Conservation (phyloP, 2,113 vertebrate species). For the Sporophila hypoxantha region DNA sequence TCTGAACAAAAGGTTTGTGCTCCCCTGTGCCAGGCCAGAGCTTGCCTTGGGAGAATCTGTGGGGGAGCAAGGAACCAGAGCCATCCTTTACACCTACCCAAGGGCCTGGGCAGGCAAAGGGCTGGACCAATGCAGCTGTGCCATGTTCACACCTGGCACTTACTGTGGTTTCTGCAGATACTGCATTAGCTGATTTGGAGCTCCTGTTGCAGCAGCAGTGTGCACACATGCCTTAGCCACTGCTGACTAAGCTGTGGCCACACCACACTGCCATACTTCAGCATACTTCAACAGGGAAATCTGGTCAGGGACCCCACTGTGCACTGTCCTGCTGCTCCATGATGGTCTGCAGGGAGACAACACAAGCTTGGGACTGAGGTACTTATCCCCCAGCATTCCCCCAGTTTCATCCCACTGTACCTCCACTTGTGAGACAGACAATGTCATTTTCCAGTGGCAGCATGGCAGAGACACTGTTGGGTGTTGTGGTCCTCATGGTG, state of each 20-base stretch:
- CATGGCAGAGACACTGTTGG: not conserved
- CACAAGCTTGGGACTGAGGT: not conserved
- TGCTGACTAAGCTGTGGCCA: not conserved
- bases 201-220: not conserved
- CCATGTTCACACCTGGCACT: not conserved
- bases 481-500: not conserved
- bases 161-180: not conserved
- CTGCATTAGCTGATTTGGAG: not conserved
- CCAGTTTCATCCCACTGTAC: not conserved
- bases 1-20: not conserved
- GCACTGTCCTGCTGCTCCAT: not conserved
- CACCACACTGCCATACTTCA: accelerated
- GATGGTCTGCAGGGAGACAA: not conserved
- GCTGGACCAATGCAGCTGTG: not conserved
- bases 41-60: not conserved
- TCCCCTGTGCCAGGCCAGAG: not conserved
- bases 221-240: not conserved
- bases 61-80: not conserved
- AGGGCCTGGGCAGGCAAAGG: not conserved
- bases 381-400: not conserved
- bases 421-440: not conserved
- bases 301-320: too few relatives aligned
- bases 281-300: accelerated
- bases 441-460: not conserved
- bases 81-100: not conserved